Base-by-base conservation (phyloP, 1,140 invertebrate genomes). In the Anastrepha obliqua region DNA sequence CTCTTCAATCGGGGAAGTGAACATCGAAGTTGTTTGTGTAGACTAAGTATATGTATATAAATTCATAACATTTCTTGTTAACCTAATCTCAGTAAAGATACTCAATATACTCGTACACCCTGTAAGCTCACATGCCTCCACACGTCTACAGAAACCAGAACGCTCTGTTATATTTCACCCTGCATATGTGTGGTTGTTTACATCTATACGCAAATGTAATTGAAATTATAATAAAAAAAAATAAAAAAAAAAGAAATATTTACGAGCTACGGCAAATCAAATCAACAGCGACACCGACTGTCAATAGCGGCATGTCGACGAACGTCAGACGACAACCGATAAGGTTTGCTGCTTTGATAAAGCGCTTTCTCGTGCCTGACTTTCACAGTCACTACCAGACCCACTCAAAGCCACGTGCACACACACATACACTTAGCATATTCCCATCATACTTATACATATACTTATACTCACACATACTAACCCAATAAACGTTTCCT, bases 211-310 rank as follows among this genome's bases (percentile, higher is more conserved):
- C 29, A 67, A 67, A 67, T 67, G n/a, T 67, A 67, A 67, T 67
- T 67, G 64, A 67, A 67, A 67, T 67, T 67, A n/a, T 67, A 67
- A 67, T 67, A 67, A 67, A 67, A 39, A 39, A 20, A 67, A 67
- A 67, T 67, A 67, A n/a, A n/a, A n/a, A n/a, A n/a, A n/a, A n/a
- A 39, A 39, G 64, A 67, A 67, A 67, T 67, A 67, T 67, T 67
- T 67, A 67, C 64, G 29, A 42, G 64, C 64, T 11, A 42, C 39
- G 64, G 20, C 64, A 67, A 67, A 67, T 67, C 64, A 67, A 67
- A 67, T 67, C 20, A 67, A 67, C 64, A 67, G 64, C 64, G 64
- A 67, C 64, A 67, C 64, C 64, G 39, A 67, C 29, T 67, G 64
- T 20, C 20, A 67, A 39, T 20, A 67, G 39, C 39, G 7, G 9